Base-by-base conservation (phyloP, 1,140 invertebrate genomes). In the Atta texana region DNA sequence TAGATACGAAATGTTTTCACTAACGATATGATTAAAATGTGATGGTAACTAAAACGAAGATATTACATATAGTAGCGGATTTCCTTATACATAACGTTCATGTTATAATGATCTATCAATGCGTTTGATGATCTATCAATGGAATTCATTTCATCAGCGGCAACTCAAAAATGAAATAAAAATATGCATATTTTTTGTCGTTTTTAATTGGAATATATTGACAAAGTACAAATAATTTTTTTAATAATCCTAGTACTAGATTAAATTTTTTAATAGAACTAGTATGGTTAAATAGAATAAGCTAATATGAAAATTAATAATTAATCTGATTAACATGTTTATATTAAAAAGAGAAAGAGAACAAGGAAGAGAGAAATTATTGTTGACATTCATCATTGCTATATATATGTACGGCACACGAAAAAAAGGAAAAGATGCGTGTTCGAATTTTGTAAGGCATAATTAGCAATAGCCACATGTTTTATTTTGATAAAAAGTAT, bases 401-500 rank as follows among this genome's bases (percentile, higher is more conserved):
- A 2, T 28, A 16, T n/a, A 44, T 57, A 16, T 28, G 28, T 57
- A 44, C 31, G 7, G 55, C 18, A 24, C 6, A 53, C n/a, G 12
- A 21, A 55, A 53, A 28, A 28, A 77, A 51, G n/a, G 1, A 2
- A 12, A 64, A 75, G 49, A 74, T 39, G 78, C 80, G 28, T 16
- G 7, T 14, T 21, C n/a, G 81, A 66, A 44, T 57, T 72, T 18
- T 2, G 66, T 44, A 24, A 80, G 75, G 59, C n/a, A n/a, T 24
- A 24, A 24, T 24, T 24, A 24, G 24, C 75, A 51, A 31, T 31
- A n/a, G 57, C 18, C 68, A 76, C 39, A 72, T 53, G 63, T 74
- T 57, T 87, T 85, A 63, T 63, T 31, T 49, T 4, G 64, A 24
- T 72, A 88, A 89, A 91, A 91, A 90, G 68, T 72, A 61, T 31